These are phyloP conservation scores for Delphinus delphis DNA, from an alignment of 2,113 vertebrate genomes.

Conservation along the genomic window DNA sequence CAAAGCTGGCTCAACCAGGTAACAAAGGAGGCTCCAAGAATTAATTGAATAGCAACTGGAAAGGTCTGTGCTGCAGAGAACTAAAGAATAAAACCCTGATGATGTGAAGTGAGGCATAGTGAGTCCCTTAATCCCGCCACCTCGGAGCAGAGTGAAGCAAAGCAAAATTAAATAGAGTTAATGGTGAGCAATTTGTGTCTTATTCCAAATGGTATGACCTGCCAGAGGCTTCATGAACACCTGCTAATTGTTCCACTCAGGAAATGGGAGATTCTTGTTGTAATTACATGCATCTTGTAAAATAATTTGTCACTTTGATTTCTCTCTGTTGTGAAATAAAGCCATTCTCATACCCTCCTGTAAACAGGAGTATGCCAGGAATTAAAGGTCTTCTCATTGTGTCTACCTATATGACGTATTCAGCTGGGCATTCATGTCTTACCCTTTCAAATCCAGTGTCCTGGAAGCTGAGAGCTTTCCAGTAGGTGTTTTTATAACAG, in stretches of 20 bases:
- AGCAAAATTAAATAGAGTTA: constrained; percentile 2
- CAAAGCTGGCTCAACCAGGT: neutral
- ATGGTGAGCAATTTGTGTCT: neutral
- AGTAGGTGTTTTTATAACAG: neutral
- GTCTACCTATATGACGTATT: neutral
- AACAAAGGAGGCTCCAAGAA: neutral
- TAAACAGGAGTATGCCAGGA: neutral
- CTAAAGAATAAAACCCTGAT: neutral
- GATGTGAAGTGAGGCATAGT: neutral
- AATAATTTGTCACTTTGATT: constrained; percentile 35
- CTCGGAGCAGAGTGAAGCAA: neutral
- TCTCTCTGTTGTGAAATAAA: constrained; percentile 31
- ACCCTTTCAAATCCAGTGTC: neutral
- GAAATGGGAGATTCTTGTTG: neutral
- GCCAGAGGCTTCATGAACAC: neutral
- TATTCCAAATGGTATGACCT: neutral
- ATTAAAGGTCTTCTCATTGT: neutral
- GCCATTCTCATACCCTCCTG: neutral
- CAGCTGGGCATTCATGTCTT: neutral
- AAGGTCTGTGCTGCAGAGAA: neutral
- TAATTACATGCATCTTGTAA: neutral
- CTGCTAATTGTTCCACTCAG: neutral
- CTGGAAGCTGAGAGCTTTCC: neutral
- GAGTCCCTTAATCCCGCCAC: neutral
- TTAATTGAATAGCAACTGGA: neutral